Conservation (phyloP, 2,113 vertebrate species). For the Gracilinanus agilis region DNA sequence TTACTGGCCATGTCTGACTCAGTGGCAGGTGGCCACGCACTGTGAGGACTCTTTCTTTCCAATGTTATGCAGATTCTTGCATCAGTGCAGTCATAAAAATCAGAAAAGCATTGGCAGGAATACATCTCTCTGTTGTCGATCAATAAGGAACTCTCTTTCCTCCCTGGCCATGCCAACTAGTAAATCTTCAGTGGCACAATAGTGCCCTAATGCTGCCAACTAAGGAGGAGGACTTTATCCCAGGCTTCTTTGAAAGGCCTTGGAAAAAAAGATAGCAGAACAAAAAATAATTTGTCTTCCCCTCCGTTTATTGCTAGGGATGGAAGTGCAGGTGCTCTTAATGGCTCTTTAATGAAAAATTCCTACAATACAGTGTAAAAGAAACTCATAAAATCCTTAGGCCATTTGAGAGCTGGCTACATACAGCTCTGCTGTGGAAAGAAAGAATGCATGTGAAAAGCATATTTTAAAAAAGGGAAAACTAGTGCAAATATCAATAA, state of each 20-base stretch:
- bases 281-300: constrained; percentile 52
- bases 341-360: not conserved
- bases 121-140: constrained; percentile 45
- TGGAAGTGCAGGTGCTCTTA: not conserved
- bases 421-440: not conserved
- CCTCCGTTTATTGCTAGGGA: constrained; percentile 45
- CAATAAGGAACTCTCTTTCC: constrained; percentile 49
- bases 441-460: not conserved
- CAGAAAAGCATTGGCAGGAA: constrained; percentile 6
- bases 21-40: constrained; percentile 43
- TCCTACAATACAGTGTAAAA: not conserved
- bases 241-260: constrained; percentile 21
- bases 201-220: constrained; percentile 27
- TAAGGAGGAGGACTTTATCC: constrained; percentile 21
- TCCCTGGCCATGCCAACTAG: constrained; percentile 27
- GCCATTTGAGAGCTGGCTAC: not conserved
- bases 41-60: constrained; percentile 43
- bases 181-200: constrained; percentile 58
- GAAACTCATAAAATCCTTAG: not conserved
- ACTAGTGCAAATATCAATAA: too few relatives aligned
- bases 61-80: constrained; percentile 38
- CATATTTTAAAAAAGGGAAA: not conserved
- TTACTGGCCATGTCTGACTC: constrained; percentile 35
- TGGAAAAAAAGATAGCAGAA: constrained; percentile 39
- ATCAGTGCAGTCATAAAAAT: constrained; percentile 5